phyloP scores from a whole-genome alignment of 1,140 invertebrate genomes.

The Caenorhabditis remanei region DNA sequence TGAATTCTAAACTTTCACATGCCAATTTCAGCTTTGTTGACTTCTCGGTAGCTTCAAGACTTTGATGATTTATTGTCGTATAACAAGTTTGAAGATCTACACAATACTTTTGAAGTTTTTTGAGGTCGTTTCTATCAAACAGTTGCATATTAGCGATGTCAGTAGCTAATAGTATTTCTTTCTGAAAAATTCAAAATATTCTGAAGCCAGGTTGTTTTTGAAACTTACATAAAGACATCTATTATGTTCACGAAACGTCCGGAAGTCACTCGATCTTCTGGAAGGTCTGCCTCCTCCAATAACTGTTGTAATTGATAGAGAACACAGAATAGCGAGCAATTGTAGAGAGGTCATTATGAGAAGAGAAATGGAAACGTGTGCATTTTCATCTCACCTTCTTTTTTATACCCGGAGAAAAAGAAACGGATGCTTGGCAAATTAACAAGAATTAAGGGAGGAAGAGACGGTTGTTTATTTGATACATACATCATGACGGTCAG shows the following conservation, averaged over 20 bases:
- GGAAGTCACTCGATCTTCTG: not conserved
- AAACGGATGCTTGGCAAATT: not conserved
- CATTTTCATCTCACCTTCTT: no score
- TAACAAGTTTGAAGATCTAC: not conserved
- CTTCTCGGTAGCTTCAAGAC: not conserved
- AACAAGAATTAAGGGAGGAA: not conserved
- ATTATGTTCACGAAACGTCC: not conserved
- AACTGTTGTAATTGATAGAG: not conserved
- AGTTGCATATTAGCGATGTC: not conserved
- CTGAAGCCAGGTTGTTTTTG: not conserved
- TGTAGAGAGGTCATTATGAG: not conserved
- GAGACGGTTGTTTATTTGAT: not conserved
- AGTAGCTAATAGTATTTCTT: not conserved
- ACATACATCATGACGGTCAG: not conserved
- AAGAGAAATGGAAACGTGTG: not conserved
- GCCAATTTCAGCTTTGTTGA: not conserved
- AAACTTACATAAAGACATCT: constrained; percentile 7
- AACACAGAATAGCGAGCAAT: not conserved
- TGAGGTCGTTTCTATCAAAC: not conserved
- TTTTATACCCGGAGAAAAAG: not conserved
- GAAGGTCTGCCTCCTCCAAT: no score
- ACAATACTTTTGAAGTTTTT: not conserved
- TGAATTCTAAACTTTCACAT: not conserved
- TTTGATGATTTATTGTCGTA: not conserved
- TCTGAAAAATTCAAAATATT: not conserved